Evolutionary conservation across 2,113 vertebrate species (phyloP), one percentile per base, ranked within the genome.

Genomic region (Corapipo altera): DNA sequence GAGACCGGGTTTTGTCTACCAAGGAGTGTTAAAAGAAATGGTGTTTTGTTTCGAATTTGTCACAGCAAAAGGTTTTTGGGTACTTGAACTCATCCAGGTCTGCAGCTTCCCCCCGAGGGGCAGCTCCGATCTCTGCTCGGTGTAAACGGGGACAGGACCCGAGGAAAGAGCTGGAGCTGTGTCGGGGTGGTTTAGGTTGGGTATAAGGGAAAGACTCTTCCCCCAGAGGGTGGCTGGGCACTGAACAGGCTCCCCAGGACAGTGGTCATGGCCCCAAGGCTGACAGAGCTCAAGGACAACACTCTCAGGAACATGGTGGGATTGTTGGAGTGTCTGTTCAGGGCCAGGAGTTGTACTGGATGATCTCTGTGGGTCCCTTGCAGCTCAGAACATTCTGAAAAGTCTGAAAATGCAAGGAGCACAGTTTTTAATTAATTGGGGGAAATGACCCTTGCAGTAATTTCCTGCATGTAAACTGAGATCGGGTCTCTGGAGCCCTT

Each of bases 391-490:
- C n/a, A 4, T 27, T 41, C 21, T 48, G 24, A 4, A 22, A 1
- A 17, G 9, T 15, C 20, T 61, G 24, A 26, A 26, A n/a, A 54
- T 9, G 7, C 39, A 61, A 35, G 30, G n/a, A 41, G 16, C n/a
- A 26, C 39, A 8, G 13, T 4, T 39, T 64, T 21, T 19, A 33
- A 39, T 57, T 16, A 11, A 16, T 0, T 4, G 19, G 8, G 5
- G 2, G 3, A 2, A 12, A 9, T 3, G 21, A 11, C 3, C 5
- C 33, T 15, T 49, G 33, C 3, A 37, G 3, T 0, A 8, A 6
- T 27, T 71, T 24, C 9, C 18, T 15, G 21, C 21, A 5, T 10
- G 4, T 23, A 15, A 32, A 3, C 1, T 14, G 20, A 52, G 48
- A 3, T 21, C 5, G 4, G 15, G 0, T 35, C 23, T 6, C 18